These are phyloP conservation scores for Oikopleura dioica DNA, from an alignment of 23 tunicate species.

Conservation along the genomic window DNA sequence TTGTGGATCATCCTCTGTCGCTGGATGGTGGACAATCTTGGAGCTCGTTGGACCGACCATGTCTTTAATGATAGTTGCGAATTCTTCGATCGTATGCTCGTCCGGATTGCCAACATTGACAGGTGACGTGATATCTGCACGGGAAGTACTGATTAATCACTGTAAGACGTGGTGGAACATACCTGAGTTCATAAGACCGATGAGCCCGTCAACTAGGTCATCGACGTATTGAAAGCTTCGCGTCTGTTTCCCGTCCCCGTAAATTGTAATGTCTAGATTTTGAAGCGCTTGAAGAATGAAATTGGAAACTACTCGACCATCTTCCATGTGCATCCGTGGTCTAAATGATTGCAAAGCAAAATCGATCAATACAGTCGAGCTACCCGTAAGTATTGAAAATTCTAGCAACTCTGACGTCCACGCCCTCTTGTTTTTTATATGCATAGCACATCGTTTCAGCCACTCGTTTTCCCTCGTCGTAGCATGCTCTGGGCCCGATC, in stretches of 20 bases:
- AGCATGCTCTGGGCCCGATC: conserved; percentile 86
- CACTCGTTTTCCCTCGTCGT: conserved; percentile 91
- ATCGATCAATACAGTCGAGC: not conserved
- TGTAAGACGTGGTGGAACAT: conserved; percentile 24
- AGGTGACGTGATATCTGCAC: not conserved
- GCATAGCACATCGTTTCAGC: conserved; percentile 98
- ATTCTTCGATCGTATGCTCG: conserved; percentile 48
- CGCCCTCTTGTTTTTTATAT: conserved; percentile 42
- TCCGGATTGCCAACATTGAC: conserved; percentile 54
- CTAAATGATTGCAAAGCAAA: conserved; percentile 15
- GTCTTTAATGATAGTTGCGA: conserved; percentile 30
- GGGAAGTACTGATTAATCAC: not conserved
- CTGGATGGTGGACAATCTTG: conserved; percentile 29
- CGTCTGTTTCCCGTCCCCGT: conserved; percentile 59
- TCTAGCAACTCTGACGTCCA: conserved; percentile 51
- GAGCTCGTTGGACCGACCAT: conserved; percentile 25
- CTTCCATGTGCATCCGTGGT: conserved; percentile 95
- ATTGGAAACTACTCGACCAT: conserved; percentile 84
- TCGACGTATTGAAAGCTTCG: conserved; percentile 73
- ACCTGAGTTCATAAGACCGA: conserved; percentile 56
- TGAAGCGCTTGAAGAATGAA: conserved; percentile 63
- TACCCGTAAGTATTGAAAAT: not conserved
- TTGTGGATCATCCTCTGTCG: conserved; percentile 63
- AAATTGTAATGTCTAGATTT: conserved; percentile 37
- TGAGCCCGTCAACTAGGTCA: conserved; percentile 55